Evolutionary conservation across 2,797 vertebrate species (phyloP).

Genomic region (Tragelaphus oryx): DNA sequence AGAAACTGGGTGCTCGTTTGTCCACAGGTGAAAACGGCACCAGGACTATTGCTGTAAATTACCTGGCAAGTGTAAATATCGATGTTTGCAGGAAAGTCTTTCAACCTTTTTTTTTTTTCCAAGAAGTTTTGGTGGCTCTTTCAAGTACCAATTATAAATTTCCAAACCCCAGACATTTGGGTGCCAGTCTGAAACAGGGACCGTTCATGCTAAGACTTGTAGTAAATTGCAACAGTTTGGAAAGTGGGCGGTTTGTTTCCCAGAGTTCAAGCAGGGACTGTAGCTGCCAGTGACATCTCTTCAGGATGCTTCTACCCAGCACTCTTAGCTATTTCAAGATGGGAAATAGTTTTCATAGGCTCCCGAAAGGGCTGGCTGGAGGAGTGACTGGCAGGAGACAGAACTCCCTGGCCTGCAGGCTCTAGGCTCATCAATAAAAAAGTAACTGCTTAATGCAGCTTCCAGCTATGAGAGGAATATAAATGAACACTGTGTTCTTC

Average conservation of each 20-base stretch:
- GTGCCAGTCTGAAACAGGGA: conserved; percentile 72
- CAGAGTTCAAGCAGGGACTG: conserved; percentile 63
- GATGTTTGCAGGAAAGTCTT: conserved; percentile 59
- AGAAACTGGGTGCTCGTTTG: conserved; percentile 43
- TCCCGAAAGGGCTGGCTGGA: neutral
- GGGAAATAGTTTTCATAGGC: neutral
- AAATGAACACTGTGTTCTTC: conserved; percentile 61
- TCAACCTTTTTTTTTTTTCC: conserved; percentile 50
- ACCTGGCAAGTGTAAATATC: conserved; percentile 41
- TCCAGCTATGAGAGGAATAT: conserved; percentile 56
- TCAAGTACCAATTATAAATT: conserved; percentile 69
- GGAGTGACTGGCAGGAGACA: conserved; percentile 35
- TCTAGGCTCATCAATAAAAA: conserved; percentile 53
- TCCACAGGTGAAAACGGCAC: neutral
- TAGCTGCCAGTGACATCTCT: conserved; percentile 58
- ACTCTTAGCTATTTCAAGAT: neutral
- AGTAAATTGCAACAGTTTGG: conserved; percentile 67
- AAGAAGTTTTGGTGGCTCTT: conserved; percentile 68
- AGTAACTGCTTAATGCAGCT: conserved; percentile 31
- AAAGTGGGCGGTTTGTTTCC: conserved; percentile 70
- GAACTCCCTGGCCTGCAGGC: conserved; percentile 4
- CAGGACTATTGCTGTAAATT: conserved; percentile 10
- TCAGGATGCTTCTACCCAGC: neutral
- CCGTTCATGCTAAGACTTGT: conserved; percentile 75
- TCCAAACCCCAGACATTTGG: conserved; percentile 70